Conservation (phyloP, 2,797 vertebrate genomes). For the Clarias platycephalus region DNA sequence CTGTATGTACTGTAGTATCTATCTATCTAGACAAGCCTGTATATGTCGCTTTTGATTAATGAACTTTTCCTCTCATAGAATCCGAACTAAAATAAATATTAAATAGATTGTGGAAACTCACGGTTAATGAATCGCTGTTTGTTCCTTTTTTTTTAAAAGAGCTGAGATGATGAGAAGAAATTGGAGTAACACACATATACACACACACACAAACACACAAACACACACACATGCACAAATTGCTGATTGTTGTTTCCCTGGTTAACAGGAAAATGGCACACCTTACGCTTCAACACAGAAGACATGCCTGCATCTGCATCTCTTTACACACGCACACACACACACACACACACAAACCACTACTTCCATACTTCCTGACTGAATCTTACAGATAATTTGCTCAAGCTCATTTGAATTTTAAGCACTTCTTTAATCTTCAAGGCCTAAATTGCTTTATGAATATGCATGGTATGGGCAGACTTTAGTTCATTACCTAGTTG, state of each 20-base stretch:
- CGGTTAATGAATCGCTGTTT: background rate
- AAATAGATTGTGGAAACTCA: background rate
- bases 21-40: background rate
- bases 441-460: conserved; percentile 99
- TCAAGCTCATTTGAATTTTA: conserved; percentile 99
- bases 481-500: conserved; percentile 99
- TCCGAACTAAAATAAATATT: background rate
- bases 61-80: background rate
- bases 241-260: background rate
- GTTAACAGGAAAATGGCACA: conserved; percentile 19
- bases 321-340: conserved; percentile 31
- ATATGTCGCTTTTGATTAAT: background rate
- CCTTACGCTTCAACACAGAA: background rate
- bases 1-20: background rate
- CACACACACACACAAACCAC: conserved; percentile 53
- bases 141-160: background rate
- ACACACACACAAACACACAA: background rate
- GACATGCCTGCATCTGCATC: conserved; percentile 19
- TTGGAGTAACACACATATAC: conserved; percentile 1
- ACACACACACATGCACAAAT: background rate
- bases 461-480: conserved; percentile 99
- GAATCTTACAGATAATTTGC: conserved; percentile 99
- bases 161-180: conserved; percentile 5
- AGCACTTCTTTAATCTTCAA: conserved; percentile 99
- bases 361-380: conserved; percentile 95